Evolutionary conservation across 2,888 invertebrate genomes (phyloP), one percentile per base, ranked within the genome.

Genomic region (Yponomeuta evonymella): DNA sequence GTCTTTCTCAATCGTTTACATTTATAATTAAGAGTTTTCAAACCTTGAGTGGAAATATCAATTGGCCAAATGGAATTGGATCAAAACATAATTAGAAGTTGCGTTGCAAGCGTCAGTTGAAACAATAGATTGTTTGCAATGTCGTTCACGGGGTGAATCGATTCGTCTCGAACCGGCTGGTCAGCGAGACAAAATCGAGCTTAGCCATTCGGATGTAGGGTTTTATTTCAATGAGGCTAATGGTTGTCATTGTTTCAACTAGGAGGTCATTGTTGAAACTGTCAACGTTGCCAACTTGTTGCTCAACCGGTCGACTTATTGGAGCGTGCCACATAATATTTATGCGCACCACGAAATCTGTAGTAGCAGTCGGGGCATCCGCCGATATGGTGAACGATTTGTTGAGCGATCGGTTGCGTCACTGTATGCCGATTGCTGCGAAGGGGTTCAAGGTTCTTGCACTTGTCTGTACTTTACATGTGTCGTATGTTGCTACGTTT

Each of bases 281-380:
- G 86, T 85, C 86, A 83, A 77, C 74, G 73, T 75, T 74, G 82
- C 77, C 77, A 78, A 77, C 76, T 76, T 74, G 83, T 90, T 90
- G 85, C 85, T 85, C 83, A 83, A 89, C 81, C 84, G 85, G 81
- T 81, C 79, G 79, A 83, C 82, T 91, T 90, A 90, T 88, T 90
- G 90, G 90, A 90, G 89, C 90, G 85, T 86, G 79, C 80, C 84
- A 29, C 78, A 79, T 81, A 77, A 86, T 87, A 85, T 85, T 86
- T 83, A 90, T 89, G 88, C 89, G 77, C 75, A 81, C 83, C 89
- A 88, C 88, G 88, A 81, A 81, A 80, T 81, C 78, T 77, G 78
- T 79, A 78, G 77, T 78, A 75, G 74, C 79, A 78, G 79, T 75
- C 81, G 43, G 15, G 78, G 79, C 80, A 79, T 75, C 81, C 29